Evolutionary conservation across 2,888 invertebrate genomes (phyloP).

Genomic region (Trissonchulus sp.): DNA sequence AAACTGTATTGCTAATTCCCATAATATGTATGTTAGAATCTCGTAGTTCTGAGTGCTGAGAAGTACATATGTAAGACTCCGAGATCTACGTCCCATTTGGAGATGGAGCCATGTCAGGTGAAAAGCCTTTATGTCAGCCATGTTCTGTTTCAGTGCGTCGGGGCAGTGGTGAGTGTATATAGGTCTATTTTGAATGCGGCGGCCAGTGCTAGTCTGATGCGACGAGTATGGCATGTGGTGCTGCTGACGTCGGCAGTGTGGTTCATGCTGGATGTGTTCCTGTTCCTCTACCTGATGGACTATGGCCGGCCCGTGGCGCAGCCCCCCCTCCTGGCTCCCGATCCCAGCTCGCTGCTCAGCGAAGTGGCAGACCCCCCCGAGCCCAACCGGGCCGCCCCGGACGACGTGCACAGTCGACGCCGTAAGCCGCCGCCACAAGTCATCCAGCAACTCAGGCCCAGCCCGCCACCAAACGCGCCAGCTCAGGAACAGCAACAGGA

Average conservation of each 20-base stretch:
- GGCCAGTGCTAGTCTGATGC: too few species aligned
- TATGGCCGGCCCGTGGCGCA: not conserved
- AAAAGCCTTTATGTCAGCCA: too few species aligned
- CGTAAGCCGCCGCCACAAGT: conserved; percentile 21
- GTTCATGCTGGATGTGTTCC: conserved; percentile 46
- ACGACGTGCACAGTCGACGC: conserved; percentile 24
- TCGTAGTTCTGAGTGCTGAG: too few species aligned
- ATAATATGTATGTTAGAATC: too few species aligned
- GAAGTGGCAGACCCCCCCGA: not conserved
- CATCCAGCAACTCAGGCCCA: not conserved
- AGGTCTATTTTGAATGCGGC: too few species aligned
- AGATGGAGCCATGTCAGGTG: too few species aligned
- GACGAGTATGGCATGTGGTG: conserved; percentile 47
- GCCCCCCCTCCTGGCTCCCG: not conserved
- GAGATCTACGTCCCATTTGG: too few species aligned
- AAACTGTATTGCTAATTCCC: too few species aligned
- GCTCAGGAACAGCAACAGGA: not conserved
- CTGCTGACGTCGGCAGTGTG: conserved; percentile 48
- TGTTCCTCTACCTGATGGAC: conserved; percentile 48
- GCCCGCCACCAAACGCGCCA: not conserved
- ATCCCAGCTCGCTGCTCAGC: not conserved
- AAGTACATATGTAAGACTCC: too few species aligned
- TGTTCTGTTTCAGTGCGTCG: too few species aligned
- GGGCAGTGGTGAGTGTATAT: too few species aligned
- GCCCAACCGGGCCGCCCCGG: not conserved